Evolutionary conservation across 2,888 invertebrate species (phyloP).

Genomic region (Lissocephala sabroskyi): DNA sequence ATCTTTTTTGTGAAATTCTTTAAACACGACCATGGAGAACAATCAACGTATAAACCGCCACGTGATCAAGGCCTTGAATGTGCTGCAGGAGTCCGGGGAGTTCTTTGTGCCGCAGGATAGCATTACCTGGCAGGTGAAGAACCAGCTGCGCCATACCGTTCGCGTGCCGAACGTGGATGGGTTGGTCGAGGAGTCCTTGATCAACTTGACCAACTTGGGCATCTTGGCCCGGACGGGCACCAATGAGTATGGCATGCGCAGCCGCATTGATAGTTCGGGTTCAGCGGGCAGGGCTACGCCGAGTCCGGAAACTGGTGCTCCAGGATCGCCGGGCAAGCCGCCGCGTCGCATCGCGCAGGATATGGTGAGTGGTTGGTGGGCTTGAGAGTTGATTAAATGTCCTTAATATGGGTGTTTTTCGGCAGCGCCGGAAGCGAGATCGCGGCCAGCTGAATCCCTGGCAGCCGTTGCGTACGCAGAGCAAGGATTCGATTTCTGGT

Average conservation of each 20-base stretch:
- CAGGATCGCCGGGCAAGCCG: neutral
- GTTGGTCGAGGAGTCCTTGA: conserved; percentile 33
- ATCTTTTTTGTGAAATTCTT: no score
- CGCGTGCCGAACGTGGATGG: conserved; percentile 22
- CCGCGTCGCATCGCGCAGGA: neutral
- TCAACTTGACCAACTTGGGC: conserved; percentile 21
- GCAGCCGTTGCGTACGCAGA: neutral
- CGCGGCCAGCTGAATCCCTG: neutral
- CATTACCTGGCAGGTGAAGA: conserved; percentile 28
- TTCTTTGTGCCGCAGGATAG: conserved; percentile 8
- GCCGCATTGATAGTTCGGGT: neutral
- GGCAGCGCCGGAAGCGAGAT: neutral
- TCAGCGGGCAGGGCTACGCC: no score
- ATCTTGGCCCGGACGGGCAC: neutral
- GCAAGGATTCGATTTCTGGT: conserved; percentile 7
- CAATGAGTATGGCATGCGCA: neutral
- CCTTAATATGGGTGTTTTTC: no score
- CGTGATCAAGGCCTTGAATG: conserved; percentile 40
- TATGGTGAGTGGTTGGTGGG: neutral
- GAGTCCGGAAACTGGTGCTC: neutral
- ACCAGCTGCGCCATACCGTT: conserved; percentile 27
- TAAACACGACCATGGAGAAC: no score
- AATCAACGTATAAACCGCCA: no score
- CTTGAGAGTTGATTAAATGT: no score
- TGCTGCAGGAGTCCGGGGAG: conserved; percentile 11